Evolutionary conservation across 2,113 vertebrate genomes (phyloP).

Genomic region (chimpanzee (Pan troglodytes)): NHGRI_mPanTro3-v2.1_pri NC_072408.2:113047001-113047500

Average conservation of each 20-base stretch:
- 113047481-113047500: background rate
- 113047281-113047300: rapidly evolving
- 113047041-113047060: background rate
- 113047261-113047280: background rate
- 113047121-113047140: background rate
- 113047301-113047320: background rate
- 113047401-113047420: background rate
- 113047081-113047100: background rate
- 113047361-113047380: background rate
- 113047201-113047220: background rate
- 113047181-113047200: too few relatives aligned
- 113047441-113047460: background rate
- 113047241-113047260: rapidly evolving
- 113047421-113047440: background rate
- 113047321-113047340: too few relatives aligned
- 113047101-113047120: background rate
- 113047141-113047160: background rate
- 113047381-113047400: background rate
- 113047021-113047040: background rate
- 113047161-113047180: background rate
- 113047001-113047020: background rate
- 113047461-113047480: background rate
- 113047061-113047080: background rate
- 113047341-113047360: background rate
- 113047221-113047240: too few relatives aligned